A percentile compares a stretch with the other conserved stretches of the same genome.
These are phyloP conservation scores for Vannuccia rotundouncinata DNA, from an alignment of 2,888 invertebrate genomes.

Conservation along the genomic window DNA sequence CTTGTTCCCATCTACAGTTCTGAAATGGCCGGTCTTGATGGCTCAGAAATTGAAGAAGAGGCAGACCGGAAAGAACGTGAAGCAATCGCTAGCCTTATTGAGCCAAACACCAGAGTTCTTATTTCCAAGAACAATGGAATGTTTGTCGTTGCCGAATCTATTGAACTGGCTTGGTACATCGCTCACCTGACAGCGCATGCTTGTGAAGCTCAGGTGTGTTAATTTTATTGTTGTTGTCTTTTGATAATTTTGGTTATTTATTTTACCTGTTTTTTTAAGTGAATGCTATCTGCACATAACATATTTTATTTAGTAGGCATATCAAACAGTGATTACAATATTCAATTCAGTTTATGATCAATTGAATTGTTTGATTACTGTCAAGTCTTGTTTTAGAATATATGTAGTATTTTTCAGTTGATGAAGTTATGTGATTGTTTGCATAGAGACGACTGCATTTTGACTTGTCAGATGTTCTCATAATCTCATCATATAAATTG, in stretches of 20 bases:
- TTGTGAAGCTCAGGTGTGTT: conserved; percentile 32
- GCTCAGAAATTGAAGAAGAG: conserved; percentile 66
- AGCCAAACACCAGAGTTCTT: conserved; percentile 60
- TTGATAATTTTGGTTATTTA: background rate
- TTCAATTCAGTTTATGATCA: too few species aligned
- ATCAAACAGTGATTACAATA: too few species aligned
- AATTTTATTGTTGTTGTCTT: background rate
- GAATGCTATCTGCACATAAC: too few species aligned
- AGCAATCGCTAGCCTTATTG: conserved; percentile 77
- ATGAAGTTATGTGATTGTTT: too few species aligned
- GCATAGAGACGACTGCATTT: too few species aligned
- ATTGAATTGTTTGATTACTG: too few species aligned
- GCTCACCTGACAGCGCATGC: conserved; percentile 4
- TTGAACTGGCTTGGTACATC: conserved; percentile 80
- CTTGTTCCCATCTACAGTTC: conserved; percentile 21
- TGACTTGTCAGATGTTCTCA: too few species aligned
- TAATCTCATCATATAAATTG: too few species aligned
- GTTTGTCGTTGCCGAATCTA: conserved; percentile 83
- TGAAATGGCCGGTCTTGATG: conserved; percentile 70
- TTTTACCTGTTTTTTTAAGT: too few species aligned
- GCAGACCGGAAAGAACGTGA: conserved; percentile 71
- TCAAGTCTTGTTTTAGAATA: too few species aligned
- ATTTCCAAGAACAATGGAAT: conserved; percentile 78
- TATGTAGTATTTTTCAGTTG: too few species aligned
- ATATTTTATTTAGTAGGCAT: too few species aligned